Conservation (phyloP, 1,140 invertebrate species). For the Philaenus spumarius region DNA sequence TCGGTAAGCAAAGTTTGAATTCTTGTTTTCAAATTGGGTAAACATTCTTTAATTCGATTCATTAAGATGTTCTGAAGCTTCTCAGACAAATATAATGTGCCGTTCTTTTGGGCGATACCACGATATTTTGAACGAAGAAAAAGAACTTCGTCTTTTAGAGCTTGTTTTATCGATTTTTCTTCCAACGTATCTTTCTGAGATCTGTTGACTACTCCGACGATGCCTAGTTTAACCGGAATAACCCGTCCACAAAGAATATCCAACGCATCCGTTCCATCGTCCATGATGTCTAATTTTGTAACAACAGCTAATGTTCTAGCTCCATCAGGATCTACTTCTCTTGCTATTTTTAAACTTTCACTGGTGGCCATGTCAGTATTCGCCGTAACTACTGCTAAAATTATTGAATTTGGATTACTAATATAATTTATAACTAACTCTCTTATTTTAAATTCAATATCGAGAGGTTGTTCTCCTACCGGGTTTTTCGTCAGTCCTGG, state of each 20-base stretch:
- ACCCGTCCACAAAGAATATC: conserved; percentile 62
- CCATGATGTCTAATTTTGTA: conserved; percentile 74
- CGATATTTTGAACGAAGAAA: conserved; percentile 60
- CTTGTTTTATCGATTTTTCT: conserved; percentile 53
- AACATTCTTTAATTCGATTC: conserved; percentile 59
- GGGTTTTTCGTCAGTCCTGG: conserved; percentile 56
- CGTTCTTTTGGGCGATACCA: conserved; percentile 53
- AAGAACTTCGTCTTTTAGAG: conserved; percentile 52
- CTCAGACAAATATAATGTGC: conserved; percentile 52
- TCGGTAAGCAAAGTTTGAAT: conserved; percentile 58
- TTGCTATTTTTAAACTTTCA: conserved; percentile 54
- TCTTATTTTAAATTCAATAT: conserved; percentile 53
- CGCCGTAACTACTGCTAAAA: conserved; percentile 52
- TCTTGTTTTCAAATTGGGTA: conserved; percentile 56
- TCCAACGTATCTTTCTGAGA: conserved; percentile 64
- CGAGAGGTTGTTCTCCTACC: conserved; percentile 54
- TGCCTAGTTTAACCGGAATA: conserved; percentile 70
- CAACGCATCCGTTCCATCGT: conserved; percentile 66
- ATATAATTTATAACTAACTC: conserved; percentile 53
- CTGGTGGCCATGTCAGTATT: conserved; percentile 60
- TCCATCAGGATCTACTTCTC: conserved; percentile 55
- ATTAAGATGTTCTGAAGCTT: conserved; percentile 57
- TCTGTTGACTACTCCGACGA: conserved; percentile 68
- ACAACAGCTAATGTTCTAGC: conserved; percentile 61
- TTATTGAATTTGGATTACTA: conserved; percentile 44